Evolutionary conservation across 2,888 invertebrate species (phyloP).

Genomic region (Lydus trimaculatus): DNA sequence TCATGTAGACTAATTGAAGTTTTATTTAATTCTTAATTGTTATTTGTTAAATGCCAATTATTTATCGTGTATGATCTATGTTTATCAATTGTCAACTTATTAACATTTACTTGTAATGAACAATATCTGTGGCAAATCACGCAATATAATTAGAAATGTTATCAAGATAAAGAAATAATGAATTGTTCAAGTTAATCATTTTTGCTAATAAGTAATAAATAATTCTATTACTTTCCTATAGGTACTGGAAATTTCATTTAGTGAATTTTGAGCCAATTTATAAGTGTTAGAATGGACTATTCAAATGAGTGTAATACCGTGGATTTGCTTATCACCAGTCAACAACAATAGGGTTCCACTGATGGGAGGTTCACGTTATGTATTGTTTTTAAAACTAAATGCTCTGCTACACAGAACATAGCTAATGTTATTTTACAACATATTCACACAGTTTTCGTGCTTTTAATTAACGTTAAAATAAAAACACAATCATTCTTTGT

Average conservation of each 20-base stretch:
- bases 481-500: neutral
- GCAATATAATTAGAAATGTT: constrained; percentile 25
- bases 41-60: neutral
- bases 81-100: neutral
- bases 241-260: too few species aligned
- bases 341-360: constrained; percentile 8
- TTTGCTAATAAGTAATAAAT: neutral
- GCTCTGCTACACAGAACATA: constrained; percentile 8
- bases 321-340: constrained; percentile 10
- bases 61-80: neutral
- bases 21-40: neutral
- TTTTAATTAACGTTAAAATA: neutral
- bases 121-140: constrained; percentile 3
- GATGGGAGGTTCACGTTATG: neutral
- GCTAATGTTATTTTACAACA: constrained; percentile 3
- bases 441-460: neutral
- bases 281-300: neutral
- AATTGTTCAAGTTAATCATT: constrained; percentile 3
- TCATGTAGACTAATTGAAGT: neutral
- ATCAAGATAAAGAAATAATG: constrained; percentile 12
- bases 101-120: neutral
- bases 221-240: neutral
- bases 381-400: neutral
- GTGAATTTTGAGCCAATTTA: neutral
- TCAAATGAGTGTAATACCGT: constrained; percentile 2